A percentile compares a stretch with the other conserved stretches of the same genome.
phyloP scores from a whole-genome alignment of 2,888 invertebrate species.

The Ophion obscuratus region DNA sequence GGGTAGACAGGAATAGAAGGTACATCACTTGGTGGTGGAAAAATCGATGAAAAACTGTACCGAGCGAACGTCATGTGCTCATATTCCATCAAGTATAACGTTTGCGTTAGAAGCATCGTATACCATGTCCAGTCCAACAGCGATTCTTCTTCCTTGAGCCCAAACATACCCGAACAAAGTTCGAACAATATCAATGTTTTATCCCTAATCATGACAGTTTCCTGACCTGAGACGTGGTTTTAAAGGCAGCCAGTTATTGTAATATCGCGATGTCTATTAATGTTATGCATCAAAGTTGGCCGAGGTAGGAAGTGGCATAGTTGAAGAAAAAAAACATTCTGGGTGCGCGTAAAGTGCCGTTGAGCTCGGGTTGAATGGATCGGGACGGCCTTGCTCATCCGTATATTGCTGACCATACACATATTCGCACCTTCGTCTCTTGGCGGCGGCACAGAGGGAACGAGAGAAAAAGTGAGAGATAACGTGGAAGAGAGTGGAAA shows the following conservation, averaged over 20 bases:
- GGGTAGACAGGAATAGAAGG: not conserved
- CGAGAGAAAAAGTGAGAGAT: not conserved
- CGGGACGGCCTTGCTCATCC: slow-evolving; percentile 54
- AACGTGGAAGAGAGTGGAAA: not conserved
- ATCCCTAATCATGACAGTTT: not conserved
- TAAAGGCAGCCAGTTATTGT: not conserved
- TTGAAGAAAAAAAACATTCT: slow-evolving; percentile 5
- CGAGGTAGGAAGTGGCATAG: slow-evolving; percentile 20
- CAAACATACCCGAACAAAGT: not conserved
- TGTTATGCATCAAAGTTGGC: not conserved
- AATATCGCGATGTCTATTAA: slow-evolving; percentile 3
- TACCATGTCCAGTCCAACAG: not conserved
- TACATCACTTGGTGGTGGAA: not conserved
- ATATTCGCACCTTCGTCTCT: slow-evolving; percentile 16
- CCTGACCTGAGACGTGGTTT: not conserved
- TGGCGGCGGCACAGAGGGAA: not conserved
- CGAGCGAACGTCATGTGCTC: not conserved
- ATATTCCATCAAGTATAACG: not conserved
- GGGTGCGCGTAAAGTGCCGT: slow-evolving; percentile 39
- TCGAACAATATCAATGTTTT: not conserved
- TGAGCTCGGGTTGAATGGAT: slow-evolving; percentile 49
- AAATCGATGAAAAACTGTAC: not conserved
- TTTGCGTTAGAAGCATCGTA: not conserved
- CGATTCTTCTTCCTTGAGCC: not conserved
- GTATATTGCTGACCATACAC: slow-evolving; percentile 11